phyloP scores from a whole-genome alignment of 2,888 invertebrate species.

The Incurvaria masculella region DNA sequence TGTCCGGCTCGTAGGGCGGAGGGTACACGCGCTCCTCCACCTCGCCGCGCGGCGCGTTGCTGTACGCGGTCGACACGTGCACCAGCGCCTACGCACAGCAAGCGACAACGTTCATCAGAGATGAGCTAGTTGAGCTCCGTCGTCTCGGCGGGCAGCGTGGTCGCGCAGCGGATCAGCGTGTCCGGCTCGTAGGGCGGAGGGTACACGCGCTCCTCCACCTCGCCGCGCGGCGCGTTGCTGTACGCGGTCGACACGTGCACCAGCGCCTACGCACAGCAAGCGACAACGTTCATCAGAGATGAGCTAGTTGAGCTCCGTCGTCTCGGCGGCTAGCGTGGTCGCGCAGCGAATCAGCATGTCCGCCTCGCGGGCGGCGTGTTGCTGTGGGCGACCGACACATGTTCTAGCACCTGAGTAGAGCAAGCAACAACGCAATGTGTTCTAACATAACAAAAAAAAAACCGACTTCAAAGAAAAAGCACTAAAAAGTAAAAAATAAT shows the following conservation, averaged over 20 bases:
- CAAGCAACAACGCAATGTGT: no score
- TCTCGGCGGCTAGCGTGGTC: conserved; percentile 59
- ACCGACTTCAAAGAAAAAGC: no score
- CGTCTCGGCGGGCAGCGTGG: conserved; percentile 59
- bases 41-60: conserved; percentile 81
- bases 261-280: conserved; percentile 58
- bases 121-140: conserved; percentile 56
- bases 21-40: conserved; percentile 86
- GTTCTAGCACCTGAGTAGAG: conserved; percentile 67
- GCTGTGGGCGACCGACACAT: conserved; percentile 95
- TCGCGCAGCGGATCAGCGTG: conserved; percentile 58
- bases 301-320: no score
- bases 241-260: conserved; percentile 97
- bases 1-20: conserved; percentile 60
- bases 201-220: conserved; percentile 83
- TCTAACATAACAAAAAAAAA: no score
- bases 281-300: no score
- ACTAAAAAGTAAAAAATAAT: no score
- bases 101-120: no score
- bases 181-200: conserved; percentile 64
- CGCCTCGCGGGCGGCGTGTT: conserved; percentile 79
- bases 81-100: conserved; percentile 65
- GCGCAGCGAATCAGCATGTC: conserved; percentile 60
- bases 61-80: conserved; percentile 95
- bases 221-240: conserved; percentile 83